Conservation (phyloP, 2,888 invertebrate species). For the Patella depressa region DNA sequence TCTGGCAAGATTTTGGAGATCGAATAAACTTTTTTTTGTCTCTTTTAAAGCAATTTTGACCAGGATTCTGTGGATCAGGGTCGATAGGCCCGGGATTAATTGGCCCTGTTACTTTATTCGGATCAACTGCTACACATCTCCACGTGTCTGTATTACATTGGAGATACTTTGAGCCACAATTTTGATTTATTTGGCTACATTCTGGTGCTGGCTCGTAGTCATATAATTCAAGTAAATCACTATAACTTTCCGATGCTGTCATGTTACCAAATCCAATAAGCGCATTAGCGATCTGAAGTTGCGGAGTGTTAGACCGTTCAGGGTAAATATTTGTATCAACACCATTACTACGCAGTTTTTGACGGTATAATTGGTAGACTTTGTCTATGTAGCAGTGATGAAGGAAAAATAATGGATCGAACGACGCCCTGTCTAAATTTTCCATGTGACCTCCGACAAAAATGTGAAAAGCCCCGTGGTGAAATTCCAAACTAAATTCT, state of each 20-base stretch:
- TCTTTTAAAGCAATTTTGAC: not conserved
- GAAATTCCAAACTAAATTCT: conserved; percentile 55
- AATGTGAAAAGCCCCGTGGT: conserved; percentile 59
- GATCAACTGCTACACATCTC: conserved; percentile 38
- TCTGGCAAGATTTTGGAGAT: conserved; percentile 42
- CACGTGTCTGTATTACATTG: conserved; percentile 31
- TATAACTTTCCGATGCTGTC: conserved; percentile 48
- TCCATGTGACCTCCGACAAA: conserved; percentile 59
- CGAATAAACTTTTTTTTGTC: conserved; percentile 15
- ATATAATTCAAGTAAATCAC: conserved; percentile 41
- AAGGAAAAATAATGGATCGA: conserved; percentile 58
- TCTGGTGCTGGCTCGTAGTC: conserved; percentile 42
- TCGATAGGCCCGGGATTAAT: not conserved
- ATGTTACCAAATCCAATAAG: conserved; percentile 40
- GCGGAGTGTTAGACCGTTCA: not conserved
- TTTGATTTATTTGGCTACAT: conserved; percentile 35
- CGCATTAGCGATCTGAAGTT: not conserved
- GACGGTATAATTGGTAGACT: conserved; percentile 53
- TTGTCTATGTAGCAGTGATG: conserved; percentile 55
- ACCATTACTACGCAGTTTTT: conserved; percentile 35
- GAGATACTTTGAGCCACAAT: conserved; percentile 53
- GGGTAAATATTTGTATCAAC: conserved; percentile 38
- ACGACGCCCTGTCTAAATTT: conserved; percentile 54
- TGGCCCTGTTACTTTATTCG: conserved; percentile 35
- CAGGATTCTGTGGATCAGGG: conserved; percentile 17